phyloP scores from a whole-genome alignment of 2,797 vertebrate species.

The Agapornis canus region DNA sequence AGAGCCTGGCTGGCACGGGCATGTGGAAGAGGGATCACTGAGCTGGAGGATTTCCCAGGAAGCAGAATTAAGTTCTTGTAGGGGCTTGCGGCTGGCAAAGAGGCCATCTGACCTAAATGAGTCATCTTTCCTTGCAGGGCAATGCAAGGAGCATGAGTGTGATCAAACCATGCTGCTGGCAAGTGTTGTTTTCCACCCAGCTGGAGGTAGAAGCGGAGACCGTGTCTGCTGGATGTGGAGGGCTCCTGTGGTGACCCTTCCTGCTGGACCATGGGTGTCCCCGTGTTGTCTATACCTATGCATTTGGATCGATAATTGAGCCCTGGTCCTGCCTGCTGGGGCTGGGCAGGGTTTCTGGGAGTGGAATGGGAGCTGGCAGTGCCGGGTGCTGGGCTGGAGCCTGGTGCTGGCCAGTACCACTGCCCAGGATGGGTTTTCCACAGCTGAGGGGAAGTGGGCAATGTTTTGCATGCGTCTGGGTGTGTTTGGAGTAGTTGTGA shows the following conservation, averaged over 20 bases:
- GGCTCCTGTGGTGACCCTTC: not conserved
- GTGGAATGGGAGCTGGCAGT: not conserved
- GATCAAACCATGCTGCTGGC: constrained; percentile 65
- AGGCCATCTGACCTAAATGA: constrained; percentile 53
- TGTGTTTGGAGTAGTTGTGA: constrained; percentile 59
- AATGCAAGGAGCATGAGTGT: constrained; percentile 20
- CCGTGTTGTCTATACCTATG: constrained; percentile 37
- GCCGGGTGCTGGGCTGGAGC: constrained; percentile 36
- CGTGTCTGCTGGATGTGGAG: constrained; percentile 23
- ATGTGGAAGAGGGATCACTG: constrained; percentile 30
- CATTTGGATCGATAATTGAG: constrained; percentile 36
- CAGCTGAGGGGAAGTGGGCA: not conserved
- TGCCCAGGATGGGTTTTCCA: fast-evolving
- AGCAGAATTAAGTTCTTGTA: constrained; percentile 34
- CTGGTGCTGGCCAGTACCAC: fast-evolving
- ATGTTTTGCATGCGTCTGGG: constrained; percentile 50
- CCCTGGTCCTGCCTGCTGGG: not conserved
- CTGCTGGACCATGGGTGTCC: not conserved
- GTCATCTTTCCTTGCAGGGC: constrained; percentile 37
- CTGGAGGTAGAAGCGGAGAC: constrained; percentile 30
- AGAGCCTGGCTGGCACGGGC: constrained; percentile 19
- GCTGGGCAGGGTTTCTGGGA: not conserved
- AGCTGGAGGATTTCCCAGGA: constrained; percentile 60
- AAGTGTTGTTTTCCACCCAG: constrained; percentile 63
- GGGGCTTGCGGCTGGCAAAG: constrained; percentile 23